Evolutionary conservation across 2,888 invertebrate genomes (phyloP), one percentile per base, ranked within the genome.

Genomic region (Adelphocoris suturalis): DNA sequence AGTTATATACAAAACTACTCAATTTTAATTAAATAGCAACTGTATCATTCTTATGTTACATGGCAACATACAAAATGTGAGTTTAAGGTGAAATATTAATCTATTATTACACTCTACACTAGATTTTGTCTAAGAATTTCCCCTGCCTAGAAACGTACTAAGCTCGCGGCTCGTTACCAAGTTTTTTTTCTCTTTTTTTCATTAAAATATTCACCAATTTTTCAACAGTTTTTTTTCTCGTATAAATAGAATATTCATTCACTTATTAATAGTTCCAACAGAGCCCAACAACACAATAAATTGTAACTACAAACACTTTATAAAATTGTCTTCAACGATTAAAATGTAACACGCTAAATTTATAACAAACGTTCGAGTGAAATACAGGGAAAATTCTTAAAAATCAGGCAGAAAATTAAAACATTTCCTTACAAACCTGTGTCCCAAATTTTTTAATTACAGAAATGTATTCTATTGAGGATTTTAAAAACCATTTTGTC

Each of bases 81-180:
- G 19, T 82, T 46, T 61, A 86, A 86, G 47, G 75, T 75, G 86
- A 75, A 86, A 75, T 86, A 86, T 48, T 82, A 52, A n/a, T 47
- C 75, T 86, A 86, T 52, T 16, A 52, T 82, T 82, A 82, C 82
- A 0, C 23, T 57, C 61, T 85, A 85, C 52, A 27, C 86, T 86
- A 86, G 86, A 27, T 86, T 86, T 86, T 55, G 80, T 80, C 88
- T 88, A 88, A 88, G 88, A 80, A 88, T 88, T 88, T 80, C 80
- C 88, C 80, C 88, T 88, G 88, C 88, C 80, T 88, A 80, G 27
- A 88, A 76, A 86, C 68, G 86, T 82, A 80, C 55, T 48, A 61
- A 55, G 46, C 88, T 37, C 78, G 27, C 52, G 23, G 47, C 68
- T 86, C 46, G 0, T 85, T 55, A 78, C 78, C 88, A 78, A 88